These are phyloP conservation scores for Mythimna impura DNA, from an alignment of 2,888 invertebrate genomes.

Conservation along the genomic window DNA sequence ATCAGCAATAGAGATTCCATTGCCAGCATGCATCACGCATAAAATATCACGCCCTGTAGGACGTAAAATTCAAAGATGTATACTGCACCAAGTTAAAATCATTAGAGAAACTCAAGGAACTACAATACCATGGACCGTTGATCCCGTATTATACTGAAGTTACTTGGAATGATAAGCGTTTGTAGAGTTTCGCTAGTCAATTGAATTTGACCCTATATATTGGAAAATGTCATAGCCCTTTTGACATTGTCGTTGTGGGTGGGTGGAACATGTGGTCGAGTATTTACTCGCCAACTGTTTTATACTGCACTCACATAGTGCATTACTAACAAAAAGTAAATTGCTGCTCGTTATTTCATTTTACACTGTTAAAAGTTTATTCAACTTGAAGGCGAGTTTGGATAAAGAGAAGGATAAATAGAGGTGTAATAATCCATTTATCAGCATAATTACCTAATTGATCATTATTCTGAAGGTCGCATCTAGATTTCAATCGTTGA, in stretches of 20 bases:
- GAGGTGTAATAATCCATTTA: neutral
- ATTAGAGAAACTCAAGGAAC: neutral
- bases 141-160: too few species aligned
- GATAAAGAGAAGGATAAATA: neutral
- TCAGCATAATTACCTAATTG: neutral
- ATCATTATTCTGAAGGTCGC: neutral
- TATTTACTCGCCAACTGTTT: neutral
- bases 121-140: too few species aligned
- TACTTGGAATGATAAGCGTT: neutral
- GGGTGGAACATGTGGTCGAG: neutral
- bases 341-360: constrained; percentile 8
- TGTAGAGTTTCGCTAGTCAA: neutral
- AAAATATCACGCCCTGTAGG: neutral
- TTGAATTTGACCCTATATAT: neutral
- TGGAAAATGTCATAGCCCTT: neutral
- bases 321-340: constrained; percentile 8
- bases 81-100: neutral
- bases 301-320: neutral
- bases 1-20: constrained; percentile 13
- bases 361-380: constrained; percentile 20
- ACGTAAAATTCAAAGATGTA: neutral
- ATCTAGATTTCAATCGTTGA: neutral
- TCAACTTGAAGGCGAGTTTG: constrained; percentile 16
- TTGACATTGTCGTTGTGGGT: neutral
- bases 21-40: neutral